Evolutionary conservation across 53 echinoderm and acorn worm species (phyloP).

Genomic region (Actinopyga echinites): DNA sequence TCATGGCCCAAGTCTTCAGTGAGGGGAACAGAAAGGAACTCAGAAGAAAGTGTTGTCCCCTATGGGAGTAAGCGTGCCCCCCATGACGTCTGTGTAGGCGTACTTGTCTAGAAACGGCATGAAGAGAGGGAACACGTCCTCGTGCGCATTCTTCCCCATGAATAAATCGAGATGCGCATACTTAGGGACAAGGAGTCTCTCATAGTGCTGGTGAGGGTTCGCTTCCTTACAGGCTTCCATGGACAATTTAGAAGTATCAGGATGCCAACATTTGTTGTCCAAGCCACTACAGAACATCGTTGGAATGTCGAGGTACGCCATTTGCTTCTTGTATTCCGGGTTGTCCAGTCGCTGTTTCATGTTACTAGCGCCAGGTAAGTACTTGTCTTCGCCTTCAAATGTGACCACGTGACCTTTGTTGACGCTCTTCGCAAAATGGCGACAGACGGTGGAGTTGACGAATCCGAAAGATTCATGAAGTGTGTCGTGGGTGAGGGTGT

Average conservation of each 20-base stretch:
- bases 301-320: slow-evolving; percentile 63
- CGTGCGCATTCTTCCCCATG: slow-evolving; percentile 59
- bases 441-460: slow-evolving; percentile 45
- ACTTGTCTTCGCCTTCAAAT: slow-evolving; percentile 51
- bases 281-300: slow-evolving; percentile 65
- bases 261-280: slow-evolving; percentile 68
- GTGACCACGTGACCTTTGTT: slow-evolving; percentile 57
- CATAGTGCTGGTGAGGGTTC: slow-evolving; percentile 62
- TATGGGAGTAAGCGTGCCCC: slow-evolving; percentile 43
- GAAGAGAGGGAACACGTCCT: slow-evolving; percentile 65
- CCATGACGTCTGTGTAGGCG: background rate
- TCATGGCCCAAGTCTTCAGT: no score
- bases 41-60: slow-evolving; percentile 40
- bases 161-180: slow-evolving; percentile 62
- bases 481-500: slow-evolving; percentile 63
- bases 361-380: slow-evolving; percentile 54
- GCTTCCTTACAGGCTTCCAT: slow-evolving; percentile 46
- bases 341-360: slow-evolving; percentile 38
- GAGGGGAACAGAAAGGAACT: background rate
- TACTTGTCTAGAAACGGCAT: slow-evolving; percentile 65
- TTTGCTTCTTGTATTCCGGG: slow-evolving; percentile 31
- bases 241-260: slow-evolving; percentile 44
- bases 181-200: slow-evolving; percentile 44
- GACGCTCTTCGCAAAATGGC: slow-evolving; percentile 55
- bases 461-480: slow-evolving; percentile 67